These are phyloP conservation scores for Stigmatopora nigra DNA, from an alignment of 2,113 vertebrate species.

Conservation along the genomic window DNA sequence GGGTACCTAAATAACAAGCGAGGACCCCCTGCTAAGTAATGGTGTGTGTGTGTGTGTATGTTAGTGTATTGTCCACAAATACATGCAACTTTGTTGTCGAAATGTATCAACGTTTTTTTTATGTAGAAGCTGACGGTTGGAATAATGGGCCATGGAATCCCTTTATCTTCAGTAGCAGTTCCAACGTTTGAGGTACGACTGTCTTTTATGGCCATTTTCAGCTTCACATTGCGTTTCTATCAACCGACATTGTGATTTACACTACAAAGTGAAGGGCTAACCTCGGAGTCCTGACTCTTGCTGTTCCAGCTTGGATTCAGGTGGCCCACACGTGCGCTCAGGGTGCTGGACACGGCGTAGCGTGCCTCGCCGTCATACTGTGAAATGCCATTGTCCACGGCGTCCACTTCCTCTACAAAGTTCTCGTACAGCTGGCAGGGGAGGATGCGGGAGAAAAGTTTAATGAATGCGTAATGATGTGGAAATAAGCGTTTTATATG, in stretches of 20 bases:
- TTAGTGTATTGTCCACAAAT: too few relatives aligned
- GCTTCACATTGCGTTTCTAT: background rate
- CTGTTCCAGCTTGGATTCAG: conserved; percentile 93
- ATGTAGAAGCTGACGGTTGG: background rate
- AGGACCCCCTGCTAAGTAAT: too few relatives aligned
- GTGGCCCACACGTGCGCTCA: conserved; percentile 80
- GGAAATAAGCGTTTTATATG: background rate
- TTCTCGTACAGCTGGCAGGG: conserved; percentile 83
- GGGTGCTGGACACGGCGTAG: conserved; percentile 75
- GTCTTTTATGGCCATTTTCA: background rate
- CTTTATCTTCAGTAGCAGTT: background rate
- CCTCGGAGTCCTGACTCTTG: conserved; percentile 76
- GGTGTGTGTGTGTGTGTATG: too few relatives aligned
- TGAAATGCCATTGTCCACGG: conserved; percentile 87
- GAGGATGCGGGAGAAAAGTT: conserved; percentile 1
- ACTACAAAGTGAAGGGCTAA: background rate
- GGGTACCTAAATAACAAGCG: too few relatives aligned
- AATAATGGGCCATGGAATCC: background rate
- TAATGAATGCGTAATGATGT: background rate
- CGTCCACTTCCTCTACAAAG: conserved; percentile 92
- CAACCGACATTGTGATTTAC: background rate
- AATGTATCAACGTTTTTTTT: background rate
- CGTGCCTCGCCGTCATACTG: conserved; percentile 80
- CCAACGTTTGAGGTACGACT: background rate
- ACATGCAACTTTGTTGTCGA: too few relatives aligned